These are phyloP conservation scores for Mechanitis messenoides DNA, from an alignment of 2,888 invertebrate species.

Conservation along the genomic window DNA sequence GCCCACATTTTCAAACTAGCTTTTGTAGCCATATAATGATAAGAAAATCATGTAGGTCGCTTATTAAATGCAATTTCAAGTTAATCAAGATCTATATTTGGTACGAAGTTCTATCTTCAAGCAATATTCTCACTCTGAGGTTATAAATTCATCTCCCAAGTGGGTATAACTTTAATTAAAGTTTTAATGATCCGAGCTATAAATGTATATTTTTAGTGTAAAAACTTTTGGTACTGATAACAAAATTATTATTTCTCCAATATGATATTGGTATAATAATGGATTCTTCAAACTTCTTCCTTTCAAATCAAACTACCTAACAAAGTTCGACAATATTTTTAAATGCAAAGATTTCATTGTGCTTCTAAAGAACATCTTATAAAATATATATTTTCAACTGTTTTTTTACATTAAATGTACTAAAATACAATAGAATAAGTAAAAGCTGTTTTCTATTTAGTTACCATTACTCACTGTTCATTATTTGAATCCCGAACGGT, in stretches of 20 bases:
- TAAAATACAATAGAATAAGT: background rate
- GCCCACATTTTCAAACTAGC: background rate
- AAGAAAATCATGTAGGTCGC: background rate
- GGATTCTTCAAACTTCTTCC: too few species aligned
- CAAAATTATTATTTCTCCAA: background rate
- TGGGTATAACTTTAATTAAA: conserved; percentile 64
- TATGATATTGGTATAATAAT: too few species aligned
- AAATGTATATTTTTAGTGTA: conserved; percentile 29
- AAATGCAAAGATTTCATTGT: too few species aligned
- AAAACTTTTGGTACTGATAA: background rate
- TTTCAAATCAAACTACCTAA: too few species aligned
- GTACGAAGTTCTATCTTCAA: conserved; percentile 28
- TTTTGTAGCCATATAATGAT: too few species aligned
- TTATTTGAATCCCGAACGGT: conserved; percentile 28
- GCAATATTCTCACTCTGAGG: conserved; percentile 31
- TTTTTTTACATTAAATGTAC: background rate
- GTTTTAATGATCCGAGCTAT: conserved; percentile 60
- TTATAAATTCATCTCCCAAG: conserved; percentile 48
- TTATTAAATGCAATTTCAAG: conserved; percentile 26
- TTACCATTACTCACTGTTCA: conserved; percentile 28
- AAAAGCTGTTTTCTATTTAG: conserved; percentile 24
- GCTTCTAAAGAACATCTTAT: too few species aligned
- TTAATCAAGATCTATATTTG: conserved; percentile 32
- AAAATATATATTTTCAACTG: background rate
- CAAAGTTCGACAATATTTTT: too few species aligned